A percentile compares a stretch with the other conserved stretches of the same genome.
Evolutionary conservation across 2,113 vertebrate genomes (phyloP).

Genomic region (Brienomyrus longianalis): DNA sequence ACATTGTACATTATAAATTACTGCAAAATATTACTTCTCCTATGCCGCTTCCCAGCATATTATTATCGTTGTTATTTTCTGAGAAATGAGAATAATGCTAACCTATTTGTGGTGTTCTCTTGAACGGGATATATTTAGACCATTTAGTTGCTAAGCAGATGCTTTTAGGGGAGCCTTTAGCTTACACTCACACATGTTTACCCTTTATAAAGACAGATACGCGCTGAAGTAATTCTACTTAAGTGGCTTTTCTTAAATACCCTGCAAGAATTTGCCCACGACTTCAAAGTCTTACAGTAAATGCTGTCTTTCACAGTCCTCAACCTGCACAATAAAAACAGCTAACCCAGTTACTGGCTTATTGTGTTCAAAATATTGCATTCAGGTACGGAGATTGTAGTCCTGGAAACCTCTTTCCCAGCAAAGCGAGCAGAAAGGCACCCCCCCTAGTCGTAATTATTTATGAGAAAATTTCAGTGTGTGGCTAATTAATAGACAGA

Average conservation of each 20-base stretch:
- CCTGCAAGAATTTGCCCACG: background rate
- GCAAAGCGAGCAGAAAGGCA: background rate
- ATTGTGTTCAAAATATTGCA: background rate
- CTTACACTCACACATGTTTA: background rate
- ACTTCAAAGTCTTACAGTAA: background rate
- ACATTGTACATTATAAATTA: background rate
- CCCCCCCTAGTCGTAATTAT: slow-evolving; percentile 23
- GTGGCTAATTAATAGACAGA: slow-evolving; percentile 51
- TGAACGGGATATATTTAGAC: background rate
- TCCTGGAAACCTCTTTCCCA: background rate
- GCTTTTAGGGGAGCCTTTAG: background rate
- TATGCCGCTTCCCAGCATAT: background rate
- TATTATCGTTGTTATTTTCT: background rate
- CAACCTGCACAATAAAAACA: background rate
- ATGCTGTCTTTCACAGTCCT: background rate
- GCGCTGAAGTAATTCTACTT: background rate
- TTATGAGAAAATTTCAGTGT: slow-evolving; percentile 25
- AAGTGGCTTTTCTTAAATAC: background rate
- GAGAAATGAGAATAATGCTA: background rate
- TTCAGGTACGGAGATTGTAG: background rate
- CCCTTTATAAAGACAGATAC: background rate
- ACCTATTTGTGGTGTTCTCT: background rate
- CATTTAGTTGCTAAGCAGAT: background rate
- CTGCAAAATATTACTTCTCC: background rate
- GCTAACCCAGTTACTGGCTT: background rate